A percentile compares a stretch with the other conserved stretches of the same genome.
These are phyloP conservation scores for Uromys caudimaculatus DNA, from an alignment of 2,797 vertebrate species.

Conservation along the genomic window DNA sequence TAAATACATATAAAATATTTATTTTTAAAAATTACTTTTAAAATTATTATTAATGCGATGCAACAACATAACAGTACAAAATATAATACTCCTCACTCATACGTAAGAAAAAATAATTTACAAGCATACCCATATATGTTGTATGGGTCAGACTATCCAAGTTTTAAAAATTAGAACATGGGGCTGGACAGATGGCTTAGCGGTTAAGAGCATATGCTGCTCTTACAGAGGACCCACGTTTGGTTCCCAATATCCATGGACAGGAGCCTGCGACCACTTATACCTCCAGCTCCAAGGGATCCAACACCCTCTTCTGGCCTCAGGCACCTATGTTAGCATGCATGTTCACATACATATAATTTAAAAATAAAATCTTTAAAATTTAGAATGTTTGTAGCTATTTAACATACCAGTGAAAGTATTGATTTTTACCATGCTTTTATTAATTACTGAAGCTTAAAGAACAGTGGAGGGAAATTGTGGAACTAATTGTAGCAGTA, in stretches of 20 bases:
- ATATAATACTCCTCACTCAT: neutral
- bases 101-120: neutral
- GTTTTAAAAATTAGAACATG: neutral
- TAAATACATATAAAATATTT: neutral
- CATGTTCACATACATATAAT: neutral
- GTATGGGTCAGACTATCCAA: neutral
- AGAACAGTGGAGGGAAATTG: neutral
- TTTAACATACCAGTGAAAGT: neutral
- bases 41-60: neutral
- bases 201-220: neutral
- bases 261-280: neutral
- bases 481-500: neutral
- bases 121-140: neutral
- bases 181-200: neutral
- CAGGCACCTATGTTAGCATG: too few relatives aligned
- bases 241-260: too few relatives aligned
- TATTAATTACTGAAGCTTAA: neutral
- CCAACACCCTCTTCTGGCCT: neutral
- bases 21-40: neutral
- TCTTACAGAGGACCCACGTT: neutral
- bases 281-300: neutral
- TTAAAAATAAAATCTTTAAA: neutral
- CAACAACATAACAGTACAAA: neutral
- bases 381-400: neutral
- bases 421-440: neutral